These are phyloP conservation scores for Chlorodrepanis virens DNA, from an alignment of 2,113 vertebrate genomes.

Conservation along the genomic window DNA sequence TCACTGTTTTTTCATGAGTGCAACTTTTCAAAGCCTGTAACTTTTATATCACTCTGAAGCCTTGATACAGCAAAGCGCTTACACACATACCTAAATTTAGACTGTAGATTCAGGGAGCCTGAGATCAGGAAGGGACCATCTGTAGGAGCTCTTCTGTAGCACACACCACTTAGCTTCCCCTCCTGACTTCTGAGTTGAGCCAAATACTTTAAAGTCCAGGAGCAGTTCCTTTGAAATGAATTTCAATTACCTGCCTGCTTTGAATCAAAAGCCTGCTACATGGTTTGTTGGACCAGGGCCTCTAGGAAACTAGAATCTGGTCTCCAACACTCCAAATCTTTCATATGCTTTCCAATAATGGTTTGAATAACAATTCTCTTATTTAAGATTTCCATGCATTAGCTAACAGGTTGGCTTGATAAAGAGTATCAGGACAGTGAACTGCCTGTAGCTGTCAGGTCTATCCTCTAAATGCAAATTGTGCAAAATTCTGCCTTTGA, in stretches of 20 bases:
- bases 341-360: constrained; percentile 13
- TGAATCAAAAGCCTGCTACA: constrained; percentile 53
- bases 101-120: constrained; percentile 35
- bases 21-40: constrained; percentile 40
- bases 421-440: background rate
- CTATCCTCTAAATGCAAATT: background rate
- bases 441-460: background rate
- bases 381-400: background rate
- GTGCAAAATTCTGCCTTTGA: background rate
- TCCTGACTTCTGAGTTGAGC: constrained; percentile 51
- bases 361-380: background rate
- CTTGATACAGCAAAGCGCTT: constrained; percentile 45
- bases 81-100: constrained; percentile 44
- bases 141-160: constrained; percentile 43
- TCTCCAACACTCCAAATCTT: background rate
- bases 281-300: constrained; percentile 36
- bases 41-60: constrained; percentile 22
- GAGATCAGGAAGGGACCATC: constrained; percentile 53
- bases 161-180: constrained; percentile 39
- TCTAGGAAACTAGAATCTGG: constrained; percentile 47
- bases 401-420: background rate
- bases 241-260: constrained; percentile 58
- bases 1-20: constrained; percentile 19
- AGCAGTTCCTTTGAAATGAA: constrained; percentile 48
- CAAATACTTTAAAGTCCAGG: constrained; percentile 56